Percentiles rank a stretch among this genome's conserved stretches.
Conservation (phyloP, 2,888 invertebrate genomes). For the Ormyrus pomaceus region DNA sequence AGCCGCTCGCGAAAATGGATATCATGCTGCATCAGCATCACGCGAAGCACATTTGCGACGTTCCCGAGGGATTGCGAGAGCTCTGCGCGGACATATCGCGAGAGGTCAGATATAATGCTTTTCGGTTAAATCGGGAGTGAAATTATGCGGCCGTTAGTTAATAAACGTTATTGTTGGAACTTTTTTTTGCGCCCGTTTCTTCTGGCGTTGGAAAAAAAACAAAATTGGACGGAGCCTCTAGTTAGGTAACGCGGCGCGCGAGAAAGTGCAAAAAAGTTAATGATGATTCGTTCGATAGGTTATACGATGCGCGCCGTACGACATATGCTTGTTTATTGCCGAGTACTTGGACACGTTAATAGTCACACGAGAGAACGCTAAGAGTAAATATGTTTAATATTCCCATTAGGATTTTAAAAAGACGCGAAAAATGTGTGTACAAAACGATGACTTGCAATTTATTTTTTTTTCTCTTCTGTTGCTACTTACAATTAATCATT, state of each 20-base stretch:
- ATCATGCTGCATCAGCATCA: conserved; percentile 69
- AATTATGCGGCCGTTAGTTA: too few species aligned
- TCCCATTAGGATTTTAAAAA: too few species aligned
- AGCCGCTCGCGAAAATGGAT: conserved; percentile 59
- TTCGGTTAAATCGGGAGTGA: too few species aligned
- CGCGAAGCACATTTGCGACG: conserved; percentile 76
- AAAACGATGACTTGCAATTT: too few species aligned
- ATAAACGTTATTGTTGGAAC: too few species aligned
- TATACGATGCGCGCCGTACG: conserved; percentile 81
- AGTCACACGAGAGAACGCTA: conserved; percentile 80
- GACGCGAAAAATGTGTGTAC: too few species aligned
- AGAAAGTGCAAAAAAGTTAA: too few species aligned
- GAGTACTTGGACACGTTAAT: conserved; percentile 83
- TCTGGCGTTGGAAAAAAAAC: too few species aligned
- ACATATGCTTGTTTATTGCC: conserved; percentile 82
- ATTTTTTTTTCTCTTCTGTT: too few species aligned
- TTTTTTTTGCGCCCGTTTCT: neutral
- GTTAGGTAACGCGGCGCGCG: too few species aligned
- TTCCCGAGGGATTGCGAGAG: conserved; percentile 84
- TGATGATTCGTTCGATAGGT: conserved; percentile 75
- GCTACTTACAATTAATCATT: too few species aligned
- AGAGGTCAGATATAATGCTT: conserved; percentile 76
- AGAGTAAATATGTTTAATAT: conserved; percentile 66
- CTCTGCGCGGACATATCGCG: conserved; percentile 85
- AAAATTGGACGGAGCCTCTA: too few species aligned